phyloP scores from a whole-genome alignment of 1,140 invertebrate species.

The Heliconius himera region DNA sequence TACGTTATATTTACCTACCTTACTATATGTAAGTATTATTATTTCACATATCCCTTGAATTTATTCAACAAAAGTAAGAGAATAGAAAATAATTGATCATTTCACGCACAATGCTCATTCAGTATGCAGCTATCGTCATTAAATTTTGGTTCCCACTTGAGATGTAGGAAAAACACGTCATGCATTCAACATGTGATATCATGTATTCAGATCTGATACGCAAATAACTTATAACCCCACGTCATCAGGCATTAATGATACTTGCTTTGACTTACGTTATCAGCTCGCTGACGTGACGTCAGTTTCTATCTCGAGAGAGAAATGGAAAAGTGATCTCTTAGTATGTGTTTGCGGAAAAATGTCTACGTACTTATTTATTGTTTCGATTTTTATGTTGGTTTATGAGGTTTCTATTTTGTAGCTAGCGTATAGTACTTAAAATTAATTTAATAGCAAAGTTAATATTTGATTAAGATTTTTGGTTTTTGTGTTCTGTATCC shows the following conservation, averaged over 20 bases:
- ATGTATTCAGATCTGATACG: background rate
- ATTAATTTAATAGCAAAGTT: too few relatives aligned
- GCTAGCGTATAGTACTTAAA: too few relatives aligned
- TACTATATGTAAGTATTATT: too few relatives aligned
- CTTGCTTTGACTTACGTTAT: conserved; percentile 12
- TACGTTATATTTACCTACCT: too few relatives aligned
- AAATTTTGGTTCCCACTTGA: background rate
- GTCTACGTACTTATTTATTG: background rate
- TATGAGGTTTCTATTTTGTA: background rate
- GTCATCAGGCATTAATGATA: background rate
- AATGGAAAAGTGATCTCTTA: background rate
- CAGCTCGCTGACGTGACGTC: background rate
- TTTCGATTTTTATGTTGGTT: background rate
- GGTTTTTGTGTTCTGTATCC: too few relatives aligned
- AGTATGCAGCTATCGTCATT: background rate
- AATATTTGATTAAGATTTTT: too few relatives aligned
- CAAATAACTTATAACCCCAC: background rate
- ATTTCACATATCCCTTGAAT: too few relatives aligned
- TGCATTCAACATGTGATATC: background rate
- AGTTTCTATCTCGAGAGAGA: background rate
- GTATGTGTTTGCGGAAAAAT: background rate
- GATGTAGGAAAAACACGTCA: background rate
- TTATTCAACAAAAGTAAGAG: too few relatives aligned
- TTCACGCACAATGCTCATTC: background rate
- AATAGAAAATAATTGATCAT: too few relatives aligned